These are phyloP conservation scores for Halocynthia roretzi DNA, from an alignment of 23 tunicate genomes.

Conservation along the genomic window DNA sequence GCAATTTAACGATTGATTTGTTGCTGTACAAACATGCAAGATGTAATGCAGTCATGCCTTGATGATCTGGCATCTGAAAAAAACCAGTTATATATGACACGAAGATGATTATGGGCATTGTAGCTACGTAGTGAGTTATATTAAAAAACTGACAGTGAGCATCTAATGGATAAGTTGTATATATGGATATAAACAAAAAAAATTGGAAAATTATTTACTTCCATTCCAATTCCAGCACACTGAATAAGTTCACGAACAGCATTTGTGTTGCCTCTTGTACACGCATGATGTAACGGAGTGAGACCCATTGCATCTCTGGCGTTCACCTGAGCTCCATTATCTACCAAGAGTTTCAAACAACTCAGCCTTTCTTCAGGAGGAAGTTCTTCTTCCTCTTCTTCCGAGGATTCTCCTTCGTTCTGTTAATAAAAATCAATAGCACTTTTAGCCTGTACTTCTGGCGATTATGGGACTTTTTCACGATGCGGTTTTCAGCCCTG, in stretches of 20 bases:
- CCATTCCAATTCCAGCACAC: slow-evolving; percentile 64
- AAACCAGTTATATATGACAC: not conserved
- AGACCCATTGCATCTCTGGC: slow-evolving; percentile 81
- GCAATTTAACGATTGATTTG: slow-evolving; percentile 45
- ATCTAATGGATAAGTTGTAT: not conserved
- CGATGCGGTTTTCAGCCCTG: no score
- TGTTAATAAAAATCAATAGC: not conserved
- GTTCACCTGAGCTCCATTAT: slow-evolving; percentile 88
- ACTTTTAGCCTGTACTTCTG: not conserved
- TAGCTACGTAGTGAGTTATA: no score
- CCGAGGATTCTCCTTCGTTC: slow-evolving; percentile 38
- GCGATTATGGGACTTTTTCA: no score
- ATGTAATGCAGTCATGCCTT: slow-evolving; percentile 91
- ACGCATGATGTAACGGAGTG: slow-evolving; percentile 91
- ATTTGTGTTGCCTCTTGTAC: slow-evolving; percentile 88
- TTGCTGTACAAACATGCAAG: slow-evolving; percentile 80
- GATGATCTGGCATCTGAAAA: slow-evolving; percentile 81
- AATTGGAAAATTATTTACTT: slow-evolving; percentile 17
- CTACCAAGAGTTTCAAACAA: slow-evolving; percentile 68
- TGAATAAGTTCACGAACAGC: slow-evolving; percentile 73
- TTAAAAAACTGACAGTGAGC: not conserved
- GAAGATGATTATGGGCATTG: not conserved
- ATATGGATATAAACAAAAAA: not conserved
- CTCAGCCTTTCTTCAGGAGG: slow-evolving; percentile 82
- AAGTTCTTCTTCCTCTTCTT: slow-evolving; percentile 74